These are phyloP conservation scores for Rugalucina vietnamica DNA, from an alignment of 2,888 invertebrate species.

Conservation along the genomic window DNA sequence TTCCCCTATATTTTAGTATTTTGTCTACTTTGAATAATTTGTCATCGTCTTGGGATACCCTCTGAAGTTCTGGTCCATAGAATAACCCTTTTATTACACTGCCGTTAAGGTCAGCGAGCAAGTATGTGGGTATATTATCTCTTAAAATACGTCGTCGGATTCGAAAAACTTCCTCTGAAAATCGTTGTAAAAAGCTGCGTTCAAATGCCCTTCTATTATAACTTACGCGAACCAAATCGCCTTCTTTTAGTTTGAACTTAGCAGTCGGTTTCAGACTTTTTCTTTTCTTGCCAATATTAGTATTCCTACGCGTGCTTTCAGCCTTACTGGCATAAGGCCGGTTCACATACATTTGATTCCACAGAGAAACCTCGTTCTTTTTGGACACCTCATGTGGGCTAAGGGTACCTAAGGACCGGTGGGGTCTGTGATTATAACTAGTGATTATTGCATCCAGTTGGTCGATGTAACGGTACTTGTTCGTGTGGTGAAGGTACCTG, in stretches of 20 bases:
- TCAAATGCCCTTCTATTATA: neutral
- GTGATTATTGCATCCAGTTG: neutral
- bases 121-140: constrained; percentile 1
- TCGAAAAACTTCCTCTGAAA: constrained; percentile 2
- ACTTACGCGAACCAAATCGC: constrained; percentile 6
- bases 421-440: constrained; percentile 1
- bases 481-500: neutral
- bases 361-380: neutral
- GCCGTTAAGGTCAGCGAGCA: neutral
- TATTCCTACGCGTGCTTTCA: too few relatives aligned
- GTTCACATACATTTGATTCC: constrained; percentile 11
- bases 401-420: neutral
- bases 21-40: neutral
- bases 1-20: neutral
- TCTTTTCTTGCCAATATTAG: too few relatives aligned
- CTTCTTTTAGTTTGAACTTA: neutral
- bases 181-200: neutral
- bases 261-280: neutral
- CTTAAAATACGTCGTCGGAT: neutral
- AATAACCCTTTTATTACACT: neutral
- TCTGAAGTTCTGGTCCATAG: neutral
- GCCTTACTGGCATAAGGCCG: too few relatives aligned
- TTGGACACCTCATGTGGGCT: neutral
- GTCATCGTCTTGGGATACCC: neutral
- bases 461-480: constrained; percentile 12